phyloP scores from a whole-genome alignment of 1,140 invertebrate species.

The Thaumetopoea pityocampa region DNA sequence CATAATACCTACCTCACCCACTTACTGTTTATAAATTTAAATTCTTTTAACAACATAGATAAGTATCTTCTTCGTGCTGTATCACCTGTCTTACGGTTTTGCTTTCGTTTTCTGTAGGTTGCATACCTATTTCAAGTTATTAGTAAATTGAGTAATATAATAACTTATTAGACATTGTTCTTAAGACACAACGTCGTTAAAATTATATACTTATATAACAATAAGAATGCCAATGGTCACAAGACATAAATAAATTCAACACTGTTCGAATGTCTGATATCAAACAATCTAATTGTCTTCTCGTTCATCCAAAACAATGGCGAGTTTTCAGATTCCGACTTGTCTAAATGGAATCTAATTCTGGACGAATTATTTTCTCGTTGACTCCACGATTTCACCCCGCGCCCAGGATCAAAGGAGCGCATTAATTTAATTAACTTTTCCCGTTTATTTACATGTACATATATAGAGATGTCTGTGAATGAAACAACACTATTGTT shows the following conservation, averaged over 20 bases:
- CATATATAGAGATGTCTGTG: neutral
- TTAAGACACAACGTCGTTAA: too few relatives aligned
- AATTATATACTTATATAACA: too few relatives aligned
- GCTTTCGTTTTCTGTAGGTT: too few relatives aligned
- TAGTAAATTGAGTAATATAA: too few relatives aligned
- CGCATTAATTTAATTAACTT: conserved; percentile 26
- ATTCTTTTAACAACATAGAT: too few relatives aligned
- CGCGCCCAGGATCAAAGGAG: conserved; percentile 20
- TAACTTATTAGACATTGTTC: too few relatives aligned
- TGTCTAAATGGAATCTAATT: conserved; percentile 18
- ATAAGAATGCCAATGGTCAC: too few relatives aligned
- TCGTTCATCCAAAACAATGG: conserved; percentile 13
- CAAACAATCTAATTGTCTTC: conserved; percentile 12
- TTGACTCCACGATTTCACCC: conserved; percentile 14
- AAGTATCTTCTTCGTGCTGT: too few relatives aligned
- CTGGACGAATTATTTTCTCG: conserved; percentile 22
- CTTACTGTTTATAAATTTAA: too few relatives aligned
- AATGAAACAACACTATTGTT: neutral
- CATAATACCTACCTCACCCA: too few relatives aligned
- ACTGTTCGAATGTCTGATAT: neutral
- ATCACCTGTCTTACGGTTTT: too few relatives aligned
- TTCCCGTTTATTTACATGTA: conserved; percentile 11
- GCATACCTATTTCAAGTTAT: too few relatives aligned
- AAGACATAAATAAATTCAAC: conserved; percentile 2
- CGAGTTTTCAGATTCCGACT: conserved; percentile 9